These are phyloP conservation scores for Byasa hedistus DNA, from an alignment of 2,888 invertebrate species.

Conservation along the genomic window DNA sequence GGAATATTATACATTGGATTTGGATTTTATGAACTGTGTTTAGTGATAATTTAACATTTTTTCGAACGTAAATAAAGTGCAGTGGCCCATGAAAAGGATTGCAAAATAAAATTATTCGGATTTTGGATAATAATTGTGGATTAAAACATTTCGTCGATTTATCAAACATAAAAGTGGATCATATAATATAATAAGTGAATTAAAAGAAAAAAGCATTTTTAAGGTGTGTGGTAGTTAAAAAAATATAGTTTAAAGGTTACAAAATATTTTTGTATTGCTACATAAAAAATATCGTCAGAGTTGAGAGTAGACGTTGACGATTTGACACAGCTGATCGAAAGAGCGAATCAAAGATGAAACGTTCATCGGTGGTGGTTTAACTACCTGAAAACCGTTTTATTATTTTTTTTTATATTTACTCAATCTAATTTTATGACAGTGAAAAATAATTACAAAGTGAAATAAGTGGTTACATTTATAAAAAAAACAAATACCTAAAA, in stretches of 20 bases:
- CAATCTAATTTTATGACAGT: neutral
- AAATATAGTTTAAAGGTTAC: slow-evolving; percentile 7
- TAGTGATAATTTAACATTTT: slow-evolving; percentile 61
- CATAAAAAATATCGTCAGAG: slow-evolving; percentile 14
- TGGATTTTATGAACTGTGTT: slow-evolving; percentile 70
- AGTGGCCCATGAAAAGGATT: slow-evolving; percentile 72
- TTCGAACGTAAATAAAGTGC: slow-evolving; percentile 66
- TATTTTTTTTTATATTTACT: neutral
- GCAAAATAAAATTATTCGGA: slow-evolving; percentile 63
- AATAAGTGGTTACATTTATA: slow-evolving; percentile 30
- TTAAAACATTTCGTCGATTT: slow-evolving; percentile 47
- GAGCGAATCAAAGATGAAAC: slow-evolving; percentile 49
- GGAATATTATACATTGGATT: slow-evolving; percentile 67
- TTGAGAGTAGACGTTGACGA: slow-evolving; percentile 19
- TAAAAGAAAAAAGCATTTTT: slow-evolving; percentile 29
- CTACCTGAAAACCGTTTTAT: neutral
- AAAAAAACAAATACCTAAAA: neutral
- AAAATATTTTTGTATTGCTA: neutral
- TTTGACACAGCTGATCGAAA: slow-evolving; percentile 59
- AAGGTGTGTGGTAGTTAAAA: slow-evolving; percentile 37
- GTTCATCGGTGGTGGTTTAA: slow-evolving; percentile 48
- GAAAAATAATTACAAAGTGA: slow-evolving; percentile 4
- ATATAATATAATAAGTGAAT: slow-evolving; percentile 33
- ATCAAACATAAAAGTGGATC: slow-evolving; percentile 29
- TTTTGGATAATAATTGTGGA: slow-evolving; percentile 55